Evolutionary conservation across 92 coral and sea anemone genomes (phyloP).

Genomic region (Pocillopora grandis): DNA sequence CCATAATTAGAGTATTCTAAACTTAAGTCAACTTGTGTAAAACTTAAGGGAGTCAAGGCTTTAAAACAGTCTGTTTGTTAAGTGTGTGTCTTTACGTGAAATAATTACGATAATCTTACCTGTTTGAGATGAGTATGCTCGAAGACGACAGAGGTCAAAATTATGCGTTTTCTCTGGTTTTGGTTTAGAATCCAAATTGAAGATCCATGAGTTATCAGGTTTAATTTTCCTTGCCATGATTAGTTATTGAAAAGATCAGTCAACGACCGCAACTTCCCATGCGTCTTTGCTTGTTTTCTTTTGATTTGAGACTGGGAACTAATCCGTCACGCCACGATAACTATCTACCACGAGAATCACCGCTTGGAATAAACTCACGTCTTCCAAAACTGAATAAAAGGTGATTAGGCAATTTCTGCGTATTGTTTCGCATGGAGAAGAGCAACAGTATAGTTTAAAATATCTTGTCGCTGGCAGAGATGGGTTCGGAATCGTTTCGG

Average conservation of each 20-base stretch:
- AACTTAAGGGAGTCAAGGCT: too few relatives aligned
- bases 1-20: neutral
- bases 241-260: neutral
- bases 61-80: too few relatives aligned
- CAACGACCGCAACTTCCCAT: neutral
- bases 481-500: too few relatives aligned
- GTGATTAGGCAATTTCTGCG: too few relatives aligned
- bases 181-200: constrained; percentile 15
- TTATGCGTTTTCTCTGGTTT: constrained; percentile 27
- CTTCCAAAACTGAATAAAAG: neutral
- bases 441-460: too few relatives aligned
- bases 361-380: neutral
- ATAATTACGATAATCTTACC: constrained; percentile 14
- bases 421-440: too few relatives aligned
- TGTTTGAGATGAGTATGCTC: constrained; percentile 14
- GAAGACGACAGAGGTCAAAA: constrained; percentile 63
- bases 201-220: constrained; percentile 16
- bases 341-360: neutral
- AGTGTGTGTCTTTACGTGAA: too few relatives aligned
- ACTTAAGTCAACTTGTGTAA: neutral
- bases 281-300: neutral
- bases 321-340: neutral
- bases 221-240: neutral
- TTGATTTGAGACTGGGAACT: neutral
- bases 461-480: too few relatives aligned